Evolutionary conservation across 2,113 vertebrate genomes (phyloP), one percentile per base, ranked within the genome.

Genomic region (Cynopterus brachyotis): DNA sequence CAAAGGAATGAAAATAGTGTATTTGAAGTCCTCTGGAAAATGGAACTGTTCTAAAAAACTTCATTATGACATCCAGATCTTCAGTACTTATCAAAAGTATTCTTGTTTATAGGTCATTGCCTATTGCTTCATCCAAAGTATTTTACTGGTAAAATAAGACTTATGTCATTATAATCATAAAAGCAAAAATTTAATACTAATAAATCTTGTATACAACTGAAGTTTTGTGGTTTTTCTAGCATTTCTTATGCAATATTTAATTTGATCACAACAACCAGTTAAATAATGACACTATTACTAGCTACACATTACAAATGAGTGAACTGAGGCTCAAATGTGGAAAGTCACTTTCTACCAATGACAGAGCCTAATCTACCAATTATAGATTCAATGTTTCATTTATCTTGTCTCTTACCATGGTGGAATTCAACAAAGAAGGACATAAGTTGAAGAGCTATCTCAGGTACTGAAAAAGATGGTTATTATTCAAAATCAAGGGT

Each of bases 71-170:
- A 87, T 76, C 73, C 47, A 93, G 16, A 75, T 40, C 16, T 13
- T 87, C 28, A 9, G 6, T 62, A 40, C 47, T 90, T 87, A 79
- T 35, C 85, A 82, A 66, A 91, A 40, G 35, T 35, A 60, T 64
- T 59, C 42, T 35, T 91, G 40, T 73, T 83, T 95, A 89, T 91
- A n/a, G 28, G 32, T 32, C 62, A 73, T 50, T 78, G 20, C 19
- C 26, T 37, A 47, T 45, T 47, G 40, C 17, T 59, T 70, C 35
- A 87, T n/a, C 45, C 66, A 45, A 73, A 64, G 35, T 26, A 73
- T 85, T 70, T 57, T 87, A 28, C 66, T 96, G n/a, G 62, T 70
- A 96, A 91, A n/a, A 79, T 62, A 87, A 84, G 85, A 24, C 9
- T 64, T 69, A 11, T 30, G 70, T 79, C 26, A 95, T 78, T 81